phyloP scores from a whole-genome alignment of 2,797 vertebrate species.

The Hoplostethus atlanticus region DNA sequence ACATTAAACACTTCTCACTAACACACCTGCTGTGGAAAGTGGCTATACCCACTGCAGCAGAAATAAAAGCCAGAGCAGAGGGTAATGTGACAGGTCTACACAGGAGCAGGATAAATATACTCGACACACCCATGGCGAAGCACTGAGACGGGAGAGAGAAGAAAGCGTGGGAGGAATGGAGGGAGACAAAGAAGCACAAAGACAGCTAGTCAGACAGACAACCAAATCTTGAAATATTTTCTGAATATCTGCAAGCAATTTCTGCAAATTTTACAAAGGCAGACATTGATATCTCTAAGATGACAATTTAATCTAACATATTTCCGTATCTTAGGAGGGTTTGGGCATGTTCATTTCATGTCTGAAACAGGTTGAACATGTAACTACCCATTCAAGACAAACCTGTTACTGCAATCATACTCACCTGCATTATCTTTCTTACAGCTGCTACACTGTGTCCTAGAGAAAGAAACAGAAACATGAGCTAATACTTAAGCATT shows the following conservation, averaged over 20 bases:
- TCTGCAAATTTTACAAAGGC: background rate
- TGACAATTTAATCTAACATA: background rate
- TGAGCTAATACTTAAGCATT: background rate
- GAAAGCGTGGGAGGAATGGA: no score
- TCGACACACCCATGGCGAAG: slow-evolving; percentile 88
- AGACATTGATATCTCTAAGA: no score
- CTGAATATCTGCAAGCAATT: no score
- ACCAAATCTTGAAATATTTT: no score
- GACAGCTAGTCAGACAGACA: background rate
- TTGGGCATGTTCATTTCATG: slow-evolving; percentile 33
- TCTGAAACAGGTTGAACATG: slow-evolving; percentile 8
- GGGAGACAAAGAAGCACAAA: no score
- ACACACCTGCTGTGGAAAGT: slow-evolving; percentile 90
- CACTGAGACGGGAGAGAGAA: slow-evolving; percentile 75
- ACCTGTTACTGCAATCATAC: slow-evolving; percentile 11
- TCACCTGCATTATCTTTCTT: slow-evolving; percentile 94
- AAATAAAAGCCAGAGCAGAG: slow-evolving; percentile 85
- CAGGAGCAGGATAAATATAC: slow-evolving; percentile 87
- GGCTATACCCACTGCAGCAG: slow-evolving; percentile 83
- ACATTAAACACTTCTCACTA: no score
- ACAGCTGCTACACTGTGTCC: slow-evolving; percentile 85
- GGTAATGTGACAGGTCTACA: slow-evolving; percentile 82
- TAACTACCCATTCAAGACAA: background rate
- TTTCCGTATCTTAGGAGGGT: background rate
- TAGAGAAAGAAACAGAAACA: slow-evolving; percentile 51